Conservation (phyloP, 2,113 vertebrate genomes). For the Xiphophorus couchianus region DNA sequence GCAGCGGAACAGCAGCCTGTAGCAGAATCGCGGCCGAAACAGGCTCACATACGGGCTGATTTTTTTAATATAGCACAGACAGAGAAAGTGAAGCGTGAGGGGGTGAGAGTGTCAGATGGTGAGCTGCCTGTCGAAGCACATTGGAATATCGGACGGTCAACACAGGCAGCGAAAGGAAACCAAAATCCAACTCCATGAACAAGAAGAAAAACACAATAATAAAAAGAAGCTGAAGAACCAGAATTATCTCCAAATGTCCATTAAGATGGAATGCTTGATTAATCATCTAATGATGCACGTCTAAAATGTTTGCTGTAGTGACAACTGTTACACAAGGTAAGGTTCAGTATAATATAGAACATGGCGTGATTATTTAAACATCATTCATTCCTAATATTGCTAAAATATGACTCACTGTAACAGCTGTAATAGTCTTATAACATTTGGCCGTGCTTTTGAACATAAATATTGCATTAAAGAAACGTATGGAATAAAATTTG, state of each 20-base stretch:
- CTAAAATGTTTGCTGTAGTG: too few relatives aligned
- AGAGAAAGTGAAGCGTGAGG: constrained; percentile 11
- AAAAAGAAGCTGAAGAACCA: background rate
- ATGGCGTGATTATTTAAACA: too few relatives aligned
- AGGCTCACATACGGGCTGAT: constrained; percentile 22
- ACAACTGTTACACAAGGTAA: too few relatives aligned
- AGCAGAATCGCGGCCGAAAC: constrained; percentile 40
- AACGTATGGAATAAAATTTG: too few relatives aligned
- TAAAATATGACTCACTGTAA: too few relatives aligned
- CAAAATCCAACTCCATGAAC: background rate
- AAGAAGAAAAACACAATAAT: background rate
- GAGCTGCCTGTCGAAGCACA: constrained; percentile 30
- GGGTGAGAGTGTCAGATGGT: constrained; percentile 11
- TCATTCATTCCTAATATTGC: too few relatives aligned
- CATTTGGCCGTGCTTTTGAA: too few relatives aligned
- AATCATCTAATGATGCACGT: too few relatives aligned
- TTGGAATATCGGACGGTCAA: constrained; percentile 23
- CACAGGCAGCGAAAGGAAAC: constrained; percentile 34
- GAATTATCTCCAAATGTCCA: background rate
- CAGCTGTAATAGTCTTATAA: too few relatives aligned
- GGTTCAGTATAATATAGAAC: too few relatives aligned
- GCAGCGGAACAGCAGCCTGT: constrained; percentile 25
- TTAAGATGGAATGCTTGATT: too few relatives aligned
- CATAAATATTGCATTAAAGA: too few relatives aligned
- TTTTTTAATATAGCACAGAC: constrained; percentile 28